Percentiles rank a stretch among this genome's conserved stretches.
These are phyloP conservation scores for Sclerurus mexicanus DNA, from an alignment of 2,113 vertebrate species.

Conservation along the genomic window DNA sequence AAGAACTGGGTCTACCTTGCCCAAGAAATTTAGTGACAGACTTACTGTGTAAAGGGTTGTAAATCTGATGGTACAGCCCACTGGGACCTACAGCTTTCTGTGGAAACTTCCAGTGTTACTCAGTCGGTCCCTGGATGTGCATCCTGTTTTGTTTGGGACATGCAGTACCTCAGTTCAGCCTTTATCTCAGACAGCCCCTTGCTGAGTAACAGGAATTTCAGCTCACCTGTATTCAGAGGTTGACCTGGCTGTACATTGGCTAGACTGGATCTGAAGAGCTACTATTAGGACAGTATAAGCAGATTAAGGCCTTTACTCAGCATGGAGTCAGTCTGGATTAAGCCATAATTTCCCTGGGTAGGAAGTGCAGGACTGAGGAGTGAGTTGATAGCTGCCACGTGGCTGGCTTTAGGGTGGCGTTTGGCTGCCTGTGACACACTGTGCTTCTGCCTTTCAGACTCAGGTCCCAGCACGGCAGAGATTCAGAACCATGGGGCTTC, in stretches of 20 bases:
- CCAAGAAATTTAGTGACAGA: background rate
- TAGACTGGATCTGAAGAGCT: background rate
- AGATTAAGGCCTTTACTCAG: background rate
- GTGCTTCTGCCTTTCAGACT: slow-evolving; percentile 58
- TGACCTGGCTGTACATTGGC: background rate
- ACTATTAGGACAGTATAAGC: background rate
- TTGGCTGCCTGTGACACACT: background rate
- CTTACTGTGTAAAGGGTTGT: background rate
- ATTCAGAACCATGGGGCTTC: slow-evolving; percentile 41
- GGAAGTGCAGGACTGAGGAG: background rate
- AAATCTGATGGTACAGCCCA: background rate
- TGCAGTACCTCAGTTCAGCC: background rate
- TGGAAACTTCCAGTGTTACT: background rate
- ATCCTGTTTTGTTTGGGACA: background rate
- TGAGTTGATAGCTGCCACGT: background rate
- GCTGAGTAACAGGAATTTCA: background rate
- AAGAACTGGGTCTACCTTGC: background rate
- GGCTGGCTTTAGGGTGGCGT: background rate
- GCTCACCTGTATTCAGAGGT: background rate
- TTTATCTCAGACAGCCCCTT: background rate
- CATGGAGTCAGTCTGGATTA: background rate
- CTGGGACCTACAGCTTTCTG: background rate
- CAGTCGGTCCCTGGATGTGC: background rate
- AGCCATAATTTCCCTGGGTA: background rate
- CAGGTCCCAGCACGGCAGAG: slow-evolving; percentile 47